Percentiles rank a stretch among this genome's conserved stretches.
phyloP scores from a whole-genome alignment of 2,113 vertebrate genomes.

The Cathartes aura region DNA sequence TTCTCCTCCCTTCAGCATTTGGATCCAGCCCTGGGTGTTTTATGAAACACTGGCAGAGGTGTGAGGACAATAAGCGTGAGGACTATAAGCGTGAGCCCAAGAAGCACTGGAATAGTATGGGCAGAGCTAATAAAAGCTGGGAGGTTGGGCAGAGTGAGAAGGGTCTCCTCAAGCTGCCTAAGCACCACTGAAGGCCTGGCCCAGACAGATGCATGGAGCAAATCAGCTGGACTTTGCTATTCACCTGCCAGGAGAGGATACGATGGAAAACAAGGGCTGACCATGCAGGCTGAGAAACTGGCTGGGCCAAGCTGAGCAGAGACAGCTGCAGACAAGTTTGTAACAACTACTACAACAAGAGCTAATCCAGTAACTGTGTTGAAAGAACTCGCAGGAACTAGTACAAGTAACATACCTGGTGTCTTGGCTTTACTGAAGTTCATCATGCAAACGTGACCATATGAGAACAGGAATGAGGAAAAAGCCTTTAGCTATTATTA shows the following conservation, averaged over 20 bases:
- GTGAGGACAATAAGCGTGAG: not conserved
- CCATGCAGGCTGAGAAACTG: not conserved
- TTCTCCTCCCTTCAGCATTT: not conserved
- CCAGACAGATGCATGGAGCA: not conserved
- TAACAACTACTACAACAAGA: not conserved
- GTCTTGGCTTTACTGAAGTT: not conserved
- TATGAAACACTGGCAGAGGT: not conserved
- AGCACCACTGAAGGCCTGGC: not conserved
- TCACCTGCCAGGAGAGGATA: not conserved
- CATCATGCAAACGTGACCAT: not conserved
- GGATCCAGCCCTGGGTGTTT: accelerated
- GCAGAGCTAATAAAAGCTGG: not conserved
- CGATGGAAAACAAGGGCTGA: not conserved
- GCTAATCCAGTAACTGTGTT: not conserved
- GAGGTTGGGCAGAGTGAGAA: not conserved
- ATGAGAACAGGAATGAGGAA: not conserved
- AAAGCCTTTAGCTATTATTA: not conserved
- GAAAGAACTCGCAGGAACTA: not conserved
- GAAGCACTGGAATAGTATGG: not conserved
- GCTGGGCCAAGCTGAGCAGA: not conserved
- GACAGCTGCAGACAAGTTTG: not conserved
- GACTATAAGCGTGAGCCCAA: not conserved
- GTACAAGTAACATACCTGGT: not conserved
- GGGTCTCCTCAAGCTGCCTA: not conserved
- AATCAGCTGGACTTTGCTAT: not conserved